Conservation (phyloP, 2,797 vertebrate species). For the Vireo griseus region DNA sequence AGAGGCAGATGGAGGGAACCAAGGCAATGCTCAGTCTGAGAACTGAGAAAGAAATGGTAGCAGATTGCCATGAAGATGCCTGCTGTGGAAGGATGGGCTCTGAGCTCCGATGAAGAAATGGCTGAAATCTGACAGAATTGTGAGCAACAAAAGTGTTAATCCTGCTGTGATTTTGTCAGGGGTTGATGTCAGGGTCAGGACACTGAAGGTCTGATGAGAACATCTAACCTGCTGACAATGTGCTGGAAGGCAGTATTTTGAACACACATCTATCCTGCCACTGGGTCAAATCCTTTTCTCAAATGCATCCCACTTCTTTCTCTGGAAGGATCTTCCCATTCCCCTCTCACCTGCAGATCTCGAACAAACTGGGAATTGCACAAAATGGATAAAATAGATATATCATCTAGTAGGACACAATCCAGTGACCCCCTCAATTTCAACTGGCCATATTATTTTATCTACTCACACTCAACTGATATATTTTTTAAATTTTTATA, state of each 20-base stretch:
- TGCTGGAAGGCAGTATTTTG: background rate
- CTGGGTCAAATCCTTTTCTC: background rate
- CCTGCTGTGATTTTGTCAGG: background rate
- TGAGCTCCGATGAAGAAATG: background rate
- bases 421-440: background rate
- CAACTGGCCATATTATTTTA: background rate
- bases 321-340: background rate
- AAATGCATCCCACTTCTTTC: fast-evolving
- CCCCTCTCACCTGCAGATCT: background rate
- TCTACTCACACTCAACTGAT: background rate
- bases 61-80: background rate
- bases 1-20: background rate
- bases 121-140: background rate
- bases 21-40: background rate
- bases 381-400: background rate
- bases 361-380: background rate
- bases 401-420: background rate
- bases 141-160: background rate
- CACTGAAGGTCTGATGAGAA: fast-evolving
- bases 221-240: fast-evolving
- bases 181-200: background rate
- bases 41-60: background rate
- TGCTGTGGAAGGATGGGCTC: background rate
- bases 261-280: background rate
- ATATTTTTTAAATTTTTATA: background rate